phyloP scores from a whole-genome alignment of 2,797 vertebrate species.

The Coendou prehensilis region DNA sequence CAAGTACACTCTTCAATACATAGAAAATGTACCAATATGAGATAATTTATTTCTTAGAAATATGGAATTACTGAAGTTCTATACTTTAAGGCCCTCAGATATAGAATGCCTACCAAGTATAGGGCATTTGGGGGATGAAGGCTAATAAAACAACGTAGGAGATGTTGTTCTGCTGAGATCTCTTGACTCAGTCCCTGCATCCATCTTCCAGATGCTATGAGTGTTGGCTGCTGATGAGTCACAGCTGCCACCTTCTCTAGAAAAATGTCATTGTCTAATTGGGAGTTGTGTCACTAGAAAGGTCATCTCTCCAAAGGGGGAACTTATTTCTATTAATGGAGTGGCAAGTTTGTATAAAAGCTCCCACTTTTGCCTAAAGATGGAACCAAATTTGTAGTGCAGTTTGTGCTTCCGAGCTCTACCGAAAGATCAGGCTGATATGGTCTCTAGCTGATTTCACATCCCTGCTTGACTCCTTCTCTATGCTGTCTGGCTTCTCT shows the following conservation, averaged over 20 bases:
- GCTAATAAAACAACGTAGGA: background rate
- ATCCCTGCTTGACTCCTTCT: background rate
- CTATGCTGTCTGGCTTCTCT: background rate
- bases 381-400: background rate
- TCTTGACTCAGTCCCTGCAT: background rate
- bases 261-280: constrained; percentile 28
- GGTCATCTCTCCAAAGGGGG: background rate
- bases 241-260: constrained; percentile 35
- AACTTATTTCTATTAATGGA: constrained; percentile 34
- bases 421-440: background rate
- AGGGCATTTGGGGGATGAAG: constrained; percentile 6
- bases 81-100: constrained; percentile 10
- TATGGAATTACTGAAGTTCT: background rate
- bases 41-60: constrained; percentile 55
- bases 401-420: constrained; percentile 16
- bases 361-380: background rate
- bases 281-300: background rate
- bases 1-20: background rate
- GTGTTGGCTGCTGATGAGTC: background rate
- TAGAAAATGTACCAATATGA: constrained; percentile 44
- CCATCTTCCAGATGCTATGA: background rate
- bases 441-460: background rate
- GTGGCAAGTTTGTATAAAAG: constrained; percentile 24
- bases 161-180: background rate
- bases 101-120: background rate